Percentiles rank a stretch among this genome's conserved stretches.
phyloP scores from a whole-genome alignment of 2,888 invertebrate species.

The Drosophila affinis region DNA sequence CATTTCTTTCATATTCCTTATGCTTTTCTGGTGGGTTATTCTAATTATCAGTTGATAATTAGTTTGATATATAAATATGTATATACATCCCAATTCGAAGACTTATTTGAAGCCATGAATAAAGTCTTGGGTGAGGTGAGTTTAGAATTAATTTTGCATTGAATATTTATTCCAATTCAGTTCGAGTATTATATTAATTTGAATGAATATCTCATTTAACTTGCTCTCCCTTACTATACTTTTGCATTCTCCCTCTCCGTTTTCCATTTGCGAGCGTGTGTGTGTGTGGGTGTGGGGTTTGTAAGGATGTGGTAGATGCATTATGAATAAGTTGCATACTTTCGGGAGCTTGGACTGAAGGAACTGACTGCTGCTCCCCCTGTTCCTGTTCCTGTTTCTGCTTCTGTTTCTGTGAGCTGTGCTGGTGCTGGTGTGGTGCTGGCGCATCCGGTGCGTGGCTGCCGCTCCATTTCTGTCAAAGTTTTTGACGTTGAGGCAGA shows the following conservation, averaged over 20 bases:
- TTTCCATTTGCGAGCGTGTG: background rate
- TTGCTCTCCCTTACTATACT: background rate
- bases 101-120: too few relatives aligned
- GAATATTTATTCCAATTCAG: too few relatives aligned
- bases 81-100: too few relatives aligned
- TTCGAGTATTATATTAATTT: background rate
- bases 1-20: too few relatives aligned
- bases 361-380: background rate
- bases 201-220: conserved; percentile 5
- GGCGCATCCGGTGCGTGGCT: conserved; percentile 61
- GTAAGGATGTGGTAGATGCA: background rate
- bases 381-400: too few relatives aligned
- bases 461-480: conserved; percentile 74
- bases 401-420: conserved; percentile 30
- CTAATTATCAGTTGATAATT: background rate
- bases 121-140: too few relatives aligned
- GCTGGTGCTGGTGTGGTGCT: conserved; percentile 39
- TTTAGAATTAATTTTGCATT: background rate
- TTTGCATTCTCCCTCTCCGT: background rate
- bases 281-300: conserved; percentile 1
- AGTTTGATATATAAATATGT: background rate
- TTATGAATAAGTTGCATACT: conserved; percentile 49
- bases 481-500: conserved; percentile 63
- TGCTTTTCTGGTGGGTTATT: background rate
- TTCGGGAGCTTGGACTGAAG: conserved; percentile 43